Percentiles rank a stretch among this genome's conserved stretches.
These are phyloP conservation scores for Myotis pilosus DNA, from an alignment of 2,797 vertebrate species.

Conservation along the genomic window DNA sequence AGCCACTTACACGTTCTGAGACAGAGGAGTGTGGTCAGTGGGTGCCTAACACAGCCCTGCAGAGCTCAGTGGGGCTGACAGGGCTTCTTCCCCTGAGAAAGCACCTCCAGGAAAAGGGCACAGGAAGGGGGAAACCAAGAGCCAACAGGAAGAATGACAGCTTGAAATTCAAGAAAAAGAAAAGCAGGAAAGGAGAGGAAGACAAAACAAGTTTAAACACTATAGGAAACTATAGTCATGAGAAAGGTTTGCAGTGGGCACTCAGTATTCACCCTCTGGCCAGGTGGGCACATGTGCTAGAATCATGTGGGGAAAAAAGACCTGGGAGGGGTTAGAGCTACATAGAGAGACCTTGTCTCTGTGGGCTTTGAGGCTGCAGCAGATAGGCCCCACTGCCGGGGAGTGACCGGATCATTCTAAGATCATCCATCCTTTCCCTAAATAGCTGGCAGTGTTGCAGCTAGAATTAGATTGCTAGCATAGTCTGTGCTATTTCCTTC, in stretches of 20 bases:
- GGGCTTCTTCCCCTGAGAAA: not conserved
- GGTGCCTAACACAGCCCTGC: not conserved
- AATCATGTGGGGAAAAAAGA: rapidly evolving
- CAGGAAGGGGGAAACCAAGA: not conserved
- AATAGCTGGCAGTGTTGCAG: not conserved
- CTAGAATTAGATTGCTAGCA: slow-evolving; percentile 25
- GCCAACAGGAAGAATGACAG: not conserved
- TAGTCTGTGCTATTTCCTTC: slow-evolving; percentile 15
- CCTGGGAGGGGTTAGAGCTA: rapidly evolving
- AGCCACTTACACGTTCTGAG: not conserved
- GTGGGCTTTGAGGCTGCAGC: not conserved
- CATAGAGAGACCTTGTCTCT: not conserved
- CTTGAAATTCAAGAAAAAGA: not conserved
- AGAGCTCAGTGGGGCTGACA: too few relatives aligned
- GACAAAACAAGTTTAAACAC: not conserved
- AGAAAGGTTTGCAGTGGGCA: not conserved
- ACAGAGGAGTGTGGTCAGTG: not conserved
- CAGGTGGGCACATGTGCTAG: not conserved
- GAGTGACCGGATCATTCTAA: not conserved
- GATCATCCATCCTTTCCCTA: slow-evolving; percentile 9
- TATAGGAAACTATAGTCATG: not conserved
- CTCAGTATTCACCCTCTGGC: not conserved
- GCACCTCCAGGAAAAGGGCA: not conserved
- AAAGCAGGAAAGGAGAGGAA: not conserved
- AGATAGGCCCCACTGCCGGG: not conserved